These are phyloP conservation scores for Coptodon bakossiorum DNA, from an alignment of 2,113 vertebrate genomes.

Conservation along the genomic window DNA sequence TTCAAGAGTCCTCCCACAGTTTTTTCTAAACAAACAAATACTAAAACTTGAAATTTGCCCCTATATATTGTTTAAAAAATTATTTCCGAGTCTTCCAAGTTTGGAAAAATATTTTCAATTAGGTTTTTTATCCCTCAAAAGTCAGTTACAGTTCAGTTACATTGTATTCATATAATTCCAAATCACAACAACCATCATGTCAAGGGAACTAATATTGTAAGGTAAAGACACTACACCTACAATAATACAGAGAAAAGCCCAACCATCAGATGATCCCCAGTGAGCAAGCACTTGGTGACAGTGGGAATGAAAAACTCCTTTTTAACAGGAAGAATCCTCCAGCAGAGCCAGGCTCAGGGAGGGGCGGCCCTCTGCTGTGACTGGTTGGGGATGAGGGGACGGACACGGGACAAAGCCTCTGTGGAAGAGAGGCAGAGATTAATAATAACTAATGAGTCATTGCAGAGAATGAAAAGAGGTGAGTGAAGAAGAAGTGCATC, in stretches of 20 bases:
- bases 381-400: background rate
- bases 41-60: background rate
- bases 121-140: background rate
- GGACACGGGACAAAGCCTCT: background rate
- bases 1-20: background rate
- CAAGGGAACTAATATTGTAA: background rate
- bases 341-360: background rate
- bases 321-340: background rate
- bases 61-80: background rate
- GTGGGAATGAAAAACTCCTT: background rate
- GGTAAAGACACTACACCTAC: background rate
- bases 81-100: background rate
- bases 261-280: background rate
- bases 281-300: background rate
- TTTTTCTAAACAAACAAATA: background rate
- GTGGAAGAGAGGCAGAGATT: background rate
- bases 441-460: background rate
- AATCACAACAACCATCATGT: background rate
- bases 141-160: background rate
- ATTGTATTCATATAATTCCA: accelerated
- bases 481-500: background rate
- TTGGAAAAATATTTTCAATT: background rate
- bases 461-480: background rate
- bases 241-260: background rate
- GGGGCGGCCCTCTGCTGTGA: background rate